phyloP scores from a whole-genome alignment of 2,797 vertebrate genomes.

The Girardinus metallicus region DNA sequence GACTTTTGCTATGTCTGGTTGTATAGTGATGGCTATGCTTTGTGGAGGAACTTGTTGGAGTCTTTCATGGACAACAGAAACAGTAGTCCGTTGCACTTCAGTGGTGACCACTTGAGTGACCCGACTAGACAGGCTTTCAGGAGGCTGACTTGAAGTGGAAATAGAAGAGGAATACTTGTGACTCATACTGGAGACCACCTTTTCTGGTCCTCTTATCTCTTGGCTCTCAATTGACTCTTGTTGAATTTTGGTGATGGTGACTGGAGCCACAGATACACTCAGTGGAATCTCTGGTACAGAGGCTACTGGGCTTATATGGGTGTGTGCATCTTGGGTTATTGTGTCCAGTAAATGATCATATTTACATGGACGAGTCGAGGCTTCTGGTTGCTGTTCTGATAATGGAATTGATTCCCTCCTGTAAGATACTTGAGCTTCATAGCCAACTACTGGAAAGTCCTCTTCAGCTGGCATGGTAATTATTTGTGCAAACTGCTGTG shows the following conservation, averaged over 20 bases:
- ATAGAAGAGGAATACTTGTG: slow-evolving; percentile 84
- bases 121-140: slow-evolving; percentile 77
- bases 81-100: slow-evolving; percentile 85
- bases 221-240: slow-evolving; percentile 84
- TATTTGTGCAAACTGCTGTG: slow-evolving; percentile 45
- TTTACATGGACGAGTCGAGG: slow-evolving; percentile 63
- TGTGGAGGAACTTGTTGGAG: slow-evolving; percentile 78
- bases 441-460: slow-evolving; percentile 49
- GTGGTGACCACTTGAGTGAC: slow-evolving; percentile 85
- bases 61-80: slow-evolving; percentile 85
- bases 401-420: slow-evolving; percentile 47
- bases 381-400: slow-evolving; percentile 56
- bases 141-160: slow-evolving; percentile 81
- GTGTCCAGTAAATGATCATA: slow-evolving; percentile 69
- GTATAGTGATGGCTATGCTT: slow-evolving; percentile 73
- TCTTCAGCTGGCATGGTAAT: slow-evolving; percentile 67
- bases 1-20: slow-evolving; percentile 81
- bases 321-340: slow-evolving; percentile 66
- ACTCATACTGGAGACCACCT: slow-evolving; percentile 83
- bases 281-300: slow-evolving; percentile 59
- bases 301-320: slow-evolving; percentile 60
- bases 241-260: slow-evolving; percentile 80
- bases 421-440: slow-evolving; percentile 55
- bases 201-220: slow-evolving; percentile 80
- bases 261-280: slow-evolving; percentile 67